phyloP scores from a whole-genome alignment of 2,888 invertebrate genomes.

The Meteorus cinctellus region DNA sequence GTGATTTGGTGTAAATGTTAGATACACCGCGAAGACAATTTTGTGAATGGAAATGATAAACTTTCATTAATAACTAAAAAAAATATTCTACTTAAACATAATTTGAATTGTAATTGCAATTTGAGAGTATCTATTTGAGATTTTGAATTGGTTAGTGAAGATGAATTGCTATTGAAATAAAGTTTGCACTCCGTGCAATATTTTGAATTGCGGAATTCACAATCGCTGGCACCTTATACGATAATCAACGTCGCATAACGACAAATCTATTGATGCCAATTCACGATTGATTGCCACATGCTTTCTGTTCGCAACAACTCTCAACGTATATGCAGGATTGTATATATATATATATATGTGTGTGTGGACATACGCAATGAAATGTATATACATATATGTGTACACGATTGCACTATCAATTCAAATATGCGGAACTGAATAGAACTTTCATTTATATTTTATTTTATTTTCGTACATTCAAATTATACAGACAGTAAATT shows the following conservation, averaged over 20 bases:
- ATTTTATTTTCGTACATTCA: background rate
- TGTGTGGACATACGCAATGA: background rate
- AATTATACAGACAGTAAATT: background rate
- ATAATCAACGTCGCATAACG: constrained; percentile 34
- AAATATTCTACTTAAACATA: too few species aligned
- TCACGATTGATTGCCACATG: constrained; percentile 45
- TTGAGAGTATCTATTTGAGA: too few species aligned
- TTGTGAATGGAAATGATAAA: too few species aligned
- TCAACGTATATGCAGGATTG: background rate
- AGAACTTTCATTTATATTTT: constrained; percentile 29
- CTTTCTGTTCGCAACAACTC: constrained; percentile 32
- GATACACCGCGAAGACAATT: too few species aligned
- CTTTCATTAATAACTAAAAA: too few species aligned
- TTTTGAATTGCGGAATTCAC: too few species aligned
- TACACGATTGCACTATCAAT: constrained; percentile 18
- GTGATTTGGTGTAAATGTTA: too few species aligned
- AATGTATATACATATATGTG: constrained; percentile 12
- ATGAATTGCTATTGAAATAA: too few species aligned
- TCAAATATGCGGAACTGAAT: constrained; percentile 38
- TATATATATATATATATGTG: background rate
- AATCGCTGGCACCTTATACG: too few species aligned
- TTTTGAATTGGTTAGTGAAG: too few species aligned
- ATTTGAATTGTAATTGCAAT: too few species aligned
- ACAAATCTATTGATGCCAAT: constrained; percentile 41
- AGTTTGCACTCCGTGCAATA: too few species aligned